Percentiles rank a stretch among this genome's conserved stretches.
Evolutionary conservation across 2,113 vertebrate species (phyloP).

Genomic region (Sarotherodon lohbergeri): DNA sequence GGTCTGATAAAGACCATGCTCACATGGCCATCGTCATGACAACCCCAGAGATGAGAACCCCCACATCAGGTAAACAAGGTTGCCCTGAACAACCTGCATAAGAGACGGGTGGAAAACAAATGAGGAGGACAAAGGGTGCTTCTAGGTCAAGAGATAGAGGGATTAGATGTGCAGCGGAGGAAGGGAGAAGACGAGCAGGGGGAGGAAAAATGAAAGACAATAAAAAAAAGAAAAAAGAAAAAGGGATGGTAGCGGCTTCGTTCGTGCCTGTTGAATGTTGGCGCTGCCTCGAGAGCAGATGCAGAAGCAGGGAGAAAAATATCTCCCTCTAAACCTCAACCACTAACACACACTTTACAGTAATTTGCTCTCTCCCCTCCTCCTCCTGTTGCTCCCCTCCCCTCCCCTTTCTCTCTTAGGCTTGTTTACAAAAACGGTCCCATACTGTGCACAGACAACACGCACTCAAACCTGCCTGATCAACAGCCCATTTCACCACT

Average conservation of each 20-base stretch:
- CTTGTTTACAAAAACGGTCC: conserved; percentile 66
- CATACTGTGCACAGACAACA: conserved; percentile 44
- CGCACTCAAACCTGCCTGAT: conserved; percentile 31
- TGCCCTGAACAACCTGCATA: conserved; percentile 44
- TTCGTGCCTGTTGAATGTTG: conserved; percentile 70
- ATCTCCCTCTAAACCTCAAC: conserved; percentile 57
- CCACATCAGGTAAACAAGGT: conserved; percentile 75
- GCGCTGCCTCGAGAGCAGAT: conserved; percentile 54
- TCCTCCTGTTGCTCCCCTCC: conserved; percentile 32
- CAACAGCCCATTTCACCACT: conserved; percentile 12
- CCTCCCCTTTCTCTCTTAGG: conserved; percentile 25
- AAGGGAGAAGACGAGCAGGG: background rate
- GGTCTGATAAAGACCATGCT: conserved; percentile 31
- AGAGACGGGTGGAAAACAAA: conserved; percentile 24
- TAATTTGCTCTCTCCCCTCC: conserved; percentile 51
- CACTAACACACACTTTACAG: conserved; percentile 58
- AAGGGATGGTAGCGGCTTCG: background rate
- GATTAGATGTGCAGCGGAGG: conserved; percentile 20
- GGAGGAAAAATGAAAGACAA: background rate
- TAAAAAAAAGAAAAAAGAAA: background rate
- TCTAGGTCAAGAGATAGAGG: conserved; percentile 51
- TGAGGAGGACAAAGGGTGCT: conserved; percentile 53
- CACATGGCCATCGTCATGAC: conserved; percentile 64
- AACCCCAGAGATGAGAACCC: conserved; percentile 61
- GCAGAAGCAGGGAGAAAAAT: conserved; percentile 38